These are phyloP conservation scores for Spinibarbus caldwelli DNA, from an alignment of 2,797 vertebrate genomes.

Conservation along the genomic window DNA sequence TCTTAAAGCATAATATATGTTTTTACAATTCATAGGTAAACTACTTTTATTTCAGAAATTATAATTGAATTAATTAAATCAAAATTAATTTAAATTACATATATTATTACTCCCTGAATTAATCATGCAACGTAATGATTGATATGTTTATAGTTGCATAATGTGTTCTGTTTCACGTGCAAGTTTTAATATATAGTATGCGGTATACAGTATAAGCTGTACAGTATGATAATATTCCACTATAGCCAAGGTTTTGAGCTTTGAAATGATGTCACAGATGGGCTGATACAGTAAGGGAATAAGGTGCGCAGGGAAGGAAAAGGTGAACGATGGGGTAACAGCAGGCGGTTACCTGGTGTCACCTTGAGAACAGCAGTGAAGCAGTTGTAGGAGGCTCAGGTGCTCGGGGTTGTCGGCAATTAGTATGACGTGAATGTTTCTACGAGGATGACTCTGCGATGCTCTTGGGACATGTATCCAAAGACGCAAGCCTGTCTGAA, in stretches of 20 bases:
- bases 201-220: neutral
- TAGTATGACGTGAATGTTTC: slow-evolving; percentile 11
- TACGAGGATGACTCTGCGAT: slow-evolving; percentile 39
- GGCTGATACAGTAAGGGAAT: neutral
- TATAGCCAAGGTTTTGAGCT: neutral
- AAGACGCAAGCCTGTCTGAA: neutral
- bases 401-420: slow-evolving; percentile 31
- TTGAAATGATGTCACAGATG: neutral
- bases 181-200: neutral
- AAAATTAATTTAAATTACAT: neutral
- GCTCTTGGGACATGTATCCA: slow-evolving; percentile 33
- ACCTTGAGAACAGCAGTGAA: slow-evolving; percentile 68
- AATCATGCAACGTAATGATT: too few relatives aligned
- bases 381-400: slow-evolving; percentile 41
- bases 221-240: neutral
- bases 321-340: neutral
- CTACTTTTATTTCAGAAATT: neutral
- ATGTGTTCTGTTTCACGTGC: neutral
- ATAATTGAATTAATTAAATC: neutral
- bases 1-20: neutral
- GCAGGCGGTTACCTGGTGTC: slow-evolving; percentile 62
- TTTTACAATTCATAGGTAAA: neutral
- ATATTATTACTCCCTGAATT: neutral
- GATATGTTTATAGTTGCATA: neutral
- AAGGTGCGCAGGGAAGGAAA: neutral